A percentile compares a stretch with the other conserved stretches of the same genome.
phyloP scores from a whole-genome alignment of 2,888 invertebrate genomes.

The Nebria salina region DNA sequence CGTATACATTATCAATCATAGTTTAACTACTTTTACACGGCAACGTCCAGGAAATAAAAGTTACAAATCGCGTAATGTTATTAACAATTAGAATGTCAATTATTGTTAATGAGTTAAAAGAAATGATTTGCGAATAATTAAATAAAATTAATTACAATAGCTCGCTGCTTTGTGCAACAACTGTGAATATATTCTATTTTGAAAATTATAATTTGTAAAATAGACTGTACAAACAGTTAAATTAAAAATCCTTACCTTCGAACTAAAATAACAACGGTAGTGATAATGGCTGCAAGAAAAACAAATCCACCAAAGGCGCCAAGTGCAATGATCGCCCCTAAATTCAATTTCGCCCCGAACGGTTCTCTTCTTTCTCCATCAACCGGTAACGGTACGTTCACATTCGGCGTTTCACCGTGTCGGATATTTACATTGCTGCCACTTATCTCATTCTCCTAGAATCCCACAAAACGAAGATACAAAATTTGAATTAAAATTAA shows the following conservation, averaged over 20 bases:
- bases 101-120: not conserved
- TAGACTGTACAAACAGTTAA: no score
- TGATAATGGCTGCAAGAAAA: constrained; percentile 87
- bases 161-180: not conserved
- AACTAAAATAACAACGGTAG: constrained; percentile 87
- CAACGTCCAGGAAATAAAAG: not conserved
- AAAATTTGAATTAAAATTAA: not conserved
- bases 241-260: constrained; percentile 73
- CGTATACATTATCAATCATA: not conserved
- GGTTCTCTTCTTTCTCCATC: constrained; percentile 69
- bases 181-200: not conserved
- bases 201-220: not conserved
- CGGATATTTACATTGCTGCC: constrained; percentile 62
- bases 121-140: not conserved
- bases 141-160: not conserved
- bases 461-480: constrained; percentile 64
- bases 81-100: not conserved
- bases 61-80: no score
- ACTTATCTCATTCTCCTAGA: constrained; percentile 81
- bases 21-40: not conserved
- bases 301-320: constrained; percentile 93
- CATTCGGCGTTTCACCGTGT: constrained; percentile 73
- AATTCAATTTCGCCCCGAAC: constrained; percentile 77
- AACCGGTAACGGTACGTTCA: constrained; percentile 74
- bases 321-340: constrained; percentile 88